Base-by-base conservation (phyloP, 1,140 invertebrate species). In the Zaprionus ghesquierei region DNA sequence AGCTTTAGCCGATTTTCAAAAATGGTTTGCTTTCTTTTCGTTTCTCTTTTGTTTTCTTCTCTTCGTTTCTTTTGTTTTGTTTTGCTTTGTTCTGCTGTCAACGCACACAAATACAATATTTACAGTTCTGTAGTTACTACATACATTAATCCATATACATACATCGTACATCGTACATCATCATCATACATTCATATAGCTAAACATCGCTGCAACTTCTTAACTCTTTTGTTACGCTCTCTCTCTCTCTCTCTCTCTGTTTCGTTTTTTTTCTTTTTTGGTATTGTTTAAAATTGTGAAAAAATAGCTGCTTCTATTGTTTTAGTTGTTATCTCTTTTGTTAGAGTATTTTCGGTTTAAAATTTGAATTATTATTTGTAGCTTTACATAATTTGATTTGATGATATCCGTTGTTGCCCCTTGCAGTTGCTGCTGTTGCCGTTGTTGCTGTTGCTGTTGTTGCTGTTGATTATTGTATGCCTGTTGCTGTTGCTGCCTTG, bases 231-330 rank as follows among this genome's bases (percentile, higher is more conserved):
- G 20, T 38, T 13, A 12, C 41, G 41, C 33, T 41, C 25, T 71
- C 35, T 29, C 29, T 3, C 44, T 56, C n/a, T n/a, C n/a, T n/a
- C n/a, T n/a, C n/a, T n/a, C n/a, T 55, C 58, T 53, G 15, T 12
- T 59, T 65, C 51, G 51, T 59, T 61, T 50, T 64, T 68, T 66
- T 50, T 27, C 51, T 62, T 56, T 62, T 53, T 29, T 70, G 55
- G 69, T 79, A 85, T 70, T 55, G 71, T 75, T 80, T 82, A 90
- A 89, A 91, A 81, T 80, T 77, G 89, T 90, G 89, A 91, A 91
- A 91, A 91, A 91, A 90, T 91, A 90, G 86, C 86, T 87, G 89
- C 75, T 79, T 78, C 69, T 89, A 86, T 90, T 89, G 79, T 84
- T 29, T 29, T 81, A 75, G 68, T 79, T 81, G 25, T 77, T 77